A percentile compares a stretch with the other conserved stretches of the same genome.
Evolutionary conservation across 2,888 invertebrate species (phyloP).

Genomic region (Cloeon dipterum): DNA sequence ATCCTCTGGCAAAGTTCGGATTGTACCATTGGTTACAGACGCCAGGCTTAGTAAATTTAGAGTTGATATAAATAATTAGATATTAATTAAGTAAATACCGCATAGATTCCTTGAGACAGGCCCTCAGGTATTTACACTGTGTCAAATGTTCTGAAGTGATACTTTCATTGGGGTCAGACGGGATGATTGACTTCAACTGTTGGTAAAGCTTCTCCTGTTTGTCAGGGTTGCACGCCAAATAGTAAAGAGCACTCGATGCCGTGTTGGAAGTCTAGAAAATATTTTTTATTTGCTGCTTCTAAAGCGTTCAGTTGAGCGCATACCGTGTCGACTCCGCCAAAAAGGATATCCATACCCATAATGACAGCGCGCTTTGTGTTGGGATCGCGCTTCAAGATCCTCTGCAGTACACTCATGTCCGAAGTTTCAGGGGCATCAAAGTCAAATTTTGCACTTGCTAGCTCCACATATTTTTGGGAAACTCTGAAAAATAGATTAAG

Average conservation of each 20-base stretch:
- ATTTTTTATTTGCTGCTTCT: too few species aligned
- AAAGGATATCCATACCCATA: slow-evolving; percentile 44
- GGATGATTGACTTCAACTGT: slow-evolving; percentile 11
- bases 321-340: slow-evolving; percentile 51
- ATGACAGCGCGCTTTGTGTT: slow-evolving; percentile 28
- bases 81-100: too few species aligned
- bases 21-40: slow-evolving; percentile 19
- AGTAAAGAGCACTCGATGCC: slow-evolving; percentile 10
- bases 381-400: slow-evolving; percentile 20
- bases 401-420: slow-evolving; percentile 44
- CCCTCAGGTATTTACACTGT: slow-evolving; percentile 10
- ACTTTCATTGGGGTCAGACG: slow-evolving; percentile 7
- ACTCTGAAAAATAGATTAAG: too few species aligned
- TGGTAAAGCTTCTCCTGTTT: slow-evolving; percentile 10
- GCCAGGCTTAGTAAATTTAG: slow-evolving; percentile 8
- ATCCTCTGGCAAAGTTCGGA: too few species aligned
- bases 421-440: too few species aligned
- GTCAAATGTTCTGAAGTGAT: slow-evolving; percentile 8
- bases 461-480: too few species aligned
- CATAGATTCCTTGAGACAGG: slow-evolving; percentile 6
- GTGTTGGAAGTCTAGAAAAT: slow-evolving; percentile 11
- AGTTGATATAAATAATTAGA: too few species aligned
- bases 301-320: too few species aligned
- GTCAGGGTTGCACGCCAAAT: slow-evolving; percentile 10
- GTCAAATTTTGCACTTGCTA: too few species aligned